Base-by-base conservation (phyloP, 2,888 invertebrate species). In the Danaus chrysippus region DNA sequence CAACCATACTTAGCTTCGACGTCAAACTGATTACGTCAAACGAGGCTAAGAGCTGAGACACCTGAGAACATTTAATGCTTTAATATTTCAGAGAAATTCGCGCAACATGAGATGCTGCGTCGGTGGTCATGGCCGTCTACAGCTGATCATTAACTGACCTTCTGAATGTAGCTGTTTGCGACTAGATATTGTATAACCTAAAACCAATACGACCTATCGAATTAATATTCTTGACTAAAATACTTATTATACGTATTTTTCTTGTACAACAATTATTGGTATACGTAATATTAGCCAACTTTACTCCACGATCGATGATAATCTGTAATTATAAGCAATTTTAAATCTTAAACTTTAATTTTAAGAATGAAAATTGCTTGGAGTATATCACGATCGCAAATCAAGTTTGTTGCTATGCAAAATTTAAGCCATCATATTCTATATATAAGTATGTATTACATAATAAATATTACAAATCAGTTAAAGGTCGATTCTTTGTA, bases 21-120 rank as follows among this genome's bases (percentile, higher is more conserved):
- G 67, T 69, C 73, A 59, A 68, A 59, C 68, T 54, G 54, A 66
- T 68, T 67, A 69, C 68, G 69, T 68, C 69, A 67, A 69, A 65
- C 67, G 72, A 71, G 73, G 78, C 77, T 76, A 74, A 73, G 72
- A 75, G 69, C 78, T 79, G 77, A 76, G 80, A 78, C 82, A 83
- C 80, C 76, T 77, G 77, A 77, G 73, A 80, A 78, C 81, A 84
- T 83, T 83, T 78, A 77, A 76, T 77, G 77, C 76, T 77, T 81
- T 72, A 74, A 72, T 75, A 77, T 82, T 87, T 86, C 88, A 77
- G 73, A 75, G 89, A 86, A 89, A 74, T 73, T 74, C 68, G 78
- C 63, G 49, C 78, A 88, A 89, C 73, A 72, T 78, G 89, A 89
- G 82, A 82, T 59, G 79, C 81, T 66, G 75, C 74, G 70, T 72